Evolutionary conservation across 1,140 invertebrate genomes (phyloP), one percentile per base, ranked within the genome.

Genomic region (Acromyrmex charruanus): DNA sequence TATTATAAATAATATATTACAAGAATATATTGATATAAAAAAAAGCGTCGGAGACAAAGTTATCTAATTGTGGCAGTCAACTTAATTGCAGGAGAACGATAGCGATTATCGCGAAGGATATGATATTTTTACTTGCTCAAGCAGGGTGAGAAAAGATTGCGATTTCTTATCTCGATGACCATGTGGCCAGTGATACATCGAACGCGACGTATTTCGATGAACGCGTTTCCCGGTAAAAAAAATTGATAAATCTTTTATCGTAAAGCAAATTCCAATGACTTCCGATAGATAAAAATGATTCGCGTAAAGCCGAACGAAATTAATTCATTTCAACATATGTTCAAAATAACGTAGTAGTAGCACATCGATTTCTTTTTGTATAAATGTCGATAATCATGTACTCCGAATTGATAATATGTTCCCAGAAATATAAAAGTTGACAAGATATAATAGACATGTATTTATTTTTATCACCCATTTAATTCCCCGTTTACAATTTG

Each of bases 201-300:
- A 21, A 66, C 14, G 25, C 18, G n/a, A n/a, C 31, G 21, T n/a
- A 59, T 61, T 58, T 59, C 18, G 18, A 6, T 31, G 18, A 58
- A n/a, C 10, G 35, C 9, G 28, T 35, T 74, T 74, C 31, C 14
- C 18, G 18, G 2, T 21, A 31, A 35, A 35, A 25, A 75, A 72
- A 82, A 75, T 31, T 75, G 25, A 82, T 59, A 82, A 84, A 75
- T 49, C 55, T 4, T 71, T 82, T 61, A 74, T 74, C 68, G 12
- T 1, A 16, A 72, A 82, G 31, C 31, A 39, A 44, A 72, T 72
- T 59, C 16, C 53, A 16, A 51, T n/a, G 25, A 58, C 12, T 6
- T 10, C 39, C 28, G 1, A 53, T 51, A 69, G 7, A 80, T 39
- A 80, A 69, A 59, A 80, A 80, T 80, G 25, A 14, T 5, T 53